Conservation (phyloP, 2,888 invertebrate genomes). For the Julus scanicus region DNA sequence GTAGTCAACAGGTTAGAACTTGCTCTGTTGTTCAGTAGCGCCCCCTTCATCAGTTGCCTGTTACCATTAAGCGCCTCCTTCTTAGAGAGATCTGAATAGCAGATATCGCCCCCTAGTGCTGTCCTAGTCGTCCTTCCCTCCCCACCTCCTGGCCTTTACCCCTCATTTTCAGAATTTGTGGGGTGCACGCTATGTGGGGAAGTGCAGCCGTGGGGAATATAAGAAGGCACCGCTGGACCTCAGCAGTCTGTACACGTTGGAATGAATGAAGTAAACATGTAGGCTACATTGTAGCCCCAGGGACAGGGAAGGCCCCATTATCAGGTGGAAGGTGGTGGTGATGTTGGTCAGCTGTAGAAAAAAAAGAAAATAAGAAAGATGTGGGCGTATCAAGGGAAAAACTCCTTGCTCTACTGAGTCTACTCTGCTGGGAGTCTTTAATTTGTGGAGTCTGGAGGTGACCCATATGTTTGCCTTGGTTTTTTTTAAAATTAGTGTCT, state of each 20-base stretch:
- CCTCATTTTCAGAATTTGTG: slow-evolving; percentile 26
- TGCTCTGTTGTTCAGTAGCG: background rate
- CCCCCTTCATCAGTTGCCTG: background rate
- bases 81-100: background rate
- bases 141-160: slow-evolving; percentile 25
- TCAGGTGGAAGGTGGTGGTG: slow-evolving; percentile 5
- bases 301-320: background rate
- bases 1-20: background rate
- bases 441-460: no score
- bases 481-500: background rate
- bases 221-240: background rate
- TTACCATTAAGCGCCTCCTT: background rate
- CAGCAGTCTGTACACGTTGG: background rate
- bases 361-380: background rate
- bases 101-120: background rate
- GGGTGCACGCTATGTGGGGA: slow-evolving; percentile 2
- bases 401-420: background rate
- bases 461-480: no score
- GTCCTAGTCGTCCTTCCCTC: background rate
- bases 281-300: slow-evolving; percentile 15
- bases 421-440: background rate
- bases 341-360: background rate
- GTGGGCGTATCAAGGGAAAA: background rate
- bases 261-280: slow-evolving; percentile 26
- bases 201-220: background rate